Percentiles rank a stretch among this genome's conserved stretches.
These are phyloP conservation scores for Oryzias celebensis DNA, from an alignment of 2,113 vertebrate species.

Conservation along the genomic window DNA sequence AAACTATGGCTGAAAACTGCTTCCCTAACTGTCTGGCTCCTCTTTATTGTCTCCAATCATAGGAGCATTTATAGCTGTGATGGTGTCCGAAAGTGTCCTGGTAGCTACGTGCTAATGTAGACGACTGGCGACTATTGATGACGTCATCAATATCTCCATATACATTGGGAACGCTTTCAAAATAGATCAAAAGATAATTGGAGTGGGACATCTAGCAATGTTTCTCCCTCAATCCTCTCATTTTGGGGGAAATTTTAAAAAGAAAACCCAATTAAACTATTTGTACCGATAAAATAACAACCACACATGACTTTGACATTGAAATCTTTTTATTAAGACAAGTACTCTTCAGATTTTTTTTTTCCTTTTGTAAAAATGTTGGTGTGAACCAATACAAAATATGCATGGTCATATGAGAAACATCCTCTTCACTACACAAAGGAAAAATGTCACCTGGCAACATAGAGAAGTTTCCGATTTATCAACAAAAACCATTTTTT, in stretches of 20 bases:
- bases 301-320: constrained; percentile 71
- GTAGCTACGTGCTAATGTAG: too few relatives aligned
- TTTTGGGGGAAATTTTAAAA: not conserved
- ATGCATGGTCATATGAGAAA: constrained; percentile 79
- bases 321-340: constrained; percentile 86
- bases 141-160: too few relatives aligned
- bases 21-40: too few relatives aligned
- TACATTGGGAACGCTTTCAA: too few relatives aligned
- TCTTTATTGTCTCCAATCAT: too few relatives aligned
- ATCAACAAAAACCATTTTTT: constrained; percentile 64
- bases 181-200: too few relatives aligned
- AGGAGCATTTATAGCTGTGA: too few relatives aligned
- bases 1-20: too few relatives aligned
- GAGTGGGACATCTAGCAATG: too few relatives aligned
- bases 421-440: constrained; percentile 74
- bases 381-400: constrained; percentile 83
- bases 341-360: constrained; percentile 79
- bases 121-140: too few relatives aligned
- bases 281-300: constrained; percentile 35
- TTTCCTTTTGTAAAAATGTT: constrained; percentile 83
- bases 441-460: constrained; percentile 64
- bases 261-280: constrained; percentile 11
- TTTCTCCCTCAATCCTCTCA: too few relatives aligned
- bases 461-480: constrained; percentile 67
- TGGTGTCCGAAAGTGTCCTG: too few relatives aligned